These are phyloP conservation scores for Apodemia zela DNA, from an alignment of 2,888 invertebrate species.

Conservation along the genomic window DNA sequence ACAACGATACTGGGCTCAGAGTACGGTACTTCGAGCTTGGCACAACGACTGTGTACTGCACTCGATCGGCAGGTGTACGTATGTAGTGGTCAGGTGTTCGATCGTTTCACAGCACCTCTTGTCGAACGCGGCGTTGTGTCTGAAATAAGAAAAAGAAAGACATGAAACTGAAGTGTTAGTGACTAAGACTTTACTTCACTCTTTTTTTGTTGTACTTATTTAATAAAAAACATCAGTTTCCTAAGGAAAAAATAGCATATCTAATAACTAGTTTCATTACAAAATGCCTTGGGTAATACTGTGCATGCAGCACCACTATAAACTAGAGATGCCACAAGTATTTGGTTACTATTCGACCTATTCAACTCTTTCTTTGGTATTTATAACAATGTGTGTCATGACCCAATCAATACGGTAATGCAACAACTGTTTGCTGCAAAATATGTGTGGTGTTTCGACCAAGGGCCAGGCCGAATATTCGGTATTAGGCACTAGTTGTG, in stretches of 20 bases:
- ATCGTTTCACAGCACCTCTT: slow-evolving; percentile 49
- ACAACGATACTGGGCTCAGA: slow-evolving; percentile 34
- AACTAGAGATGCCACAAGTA: too few species aligned
- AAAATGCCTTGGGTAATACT: background rate
- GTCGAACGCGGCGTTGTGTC: slow-evolving; percentile 46
- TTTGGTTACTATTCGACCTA: too few species aligned
- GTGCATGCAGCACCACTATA: background rate
- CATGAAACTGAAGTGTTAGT: background rate
- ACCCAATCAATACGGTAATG: too few species aligned
- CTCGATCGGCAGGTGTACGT: slow-evolving; percentile 47
- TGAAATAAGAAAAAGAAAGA: slow-evolving; percentile 43
- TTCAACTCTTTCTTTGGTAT: too few species aligned
- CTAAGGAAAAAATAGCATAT: background rate
- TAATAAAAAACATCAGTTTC: background rate
- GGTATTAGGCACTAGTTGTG: too few species aligned
- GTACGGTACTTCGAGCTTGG: slow-evolving; percentile 39
- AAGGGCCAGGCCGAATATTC: too few species aligned
- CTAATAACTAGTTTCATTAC: background rate
- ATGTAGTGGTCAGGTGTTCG: slow-evolving; percentile 41
- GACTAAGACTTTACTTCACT: background rate
- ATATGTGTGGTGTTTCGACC: too few species aligned
- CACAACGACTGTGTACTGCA: slow-evolving; percentile 44
- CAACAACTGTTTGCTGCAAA: too few species aligned
- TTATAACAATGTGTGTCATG: too few species aligned
- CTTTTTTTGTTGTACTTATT: background rate